Evolutionary conservation across 2,797 vertebrate genomes (phyloP), one percentile per base, ranked within the genome.

Genomic region (Premnoplex brunnescens): DNA sequence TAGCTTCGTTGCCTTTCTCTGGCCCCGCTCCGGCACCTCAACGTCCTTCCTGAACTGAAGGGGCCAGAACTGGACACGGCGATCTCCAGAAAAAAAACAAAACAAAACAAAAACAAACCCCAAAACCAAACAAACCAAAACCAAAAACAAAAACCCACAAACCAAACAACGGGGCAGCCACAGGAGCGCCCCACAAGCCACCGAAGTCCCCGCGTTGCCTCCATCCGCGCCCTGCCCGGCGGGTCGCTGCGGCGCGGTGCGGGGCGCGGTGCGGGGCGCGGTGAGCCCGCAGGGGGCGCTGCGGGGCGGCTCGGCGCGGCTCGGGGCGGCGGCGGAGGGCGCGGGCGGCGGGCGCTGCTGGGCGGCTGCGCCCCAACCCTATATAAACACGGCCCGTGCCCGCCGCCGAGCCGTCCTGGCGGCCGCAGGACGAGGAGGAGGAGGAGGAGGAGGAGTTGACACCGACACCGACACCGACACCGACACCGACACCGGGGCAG

Each of bases 331-430:
- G 36, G 59, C 34, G 91, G 95, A 72, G 95, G 94, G 94, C 91
- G 91, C 91, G 32, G 69, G 55, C 39, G 43, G 41, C 15, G 92
- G 95, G 94, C 91, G 91, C 89, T 64, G 84, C 48, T 26, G 32
- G 73, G 55, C 39, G 43, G 43, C 14, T 68, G 85, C 85, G 75
- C 74, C 86, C 78, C 69, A 71, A 56, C 59, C 66, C 66, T 66
- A 85, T 85, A 92, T 64, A 91, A 81, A 20, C 52, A 9, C 41
- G 32, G 69, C 66, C 63, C 64, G 91, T 54, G 52, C 21, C 46
- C 37, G 16, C 46, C 24, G 21, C 52, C 9, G 4, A 28, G 19
- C 52, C 7, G 54, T 62, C 58, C 55, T 43, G 66, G 44, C 32
- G 59, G 41, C n/a, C 34, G 49, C 51, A 52, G 59, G 48, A 55